Conservation (phyloP, 64 coral and sea anemone genomes). For the Pachyseris speciosa region DNA sequence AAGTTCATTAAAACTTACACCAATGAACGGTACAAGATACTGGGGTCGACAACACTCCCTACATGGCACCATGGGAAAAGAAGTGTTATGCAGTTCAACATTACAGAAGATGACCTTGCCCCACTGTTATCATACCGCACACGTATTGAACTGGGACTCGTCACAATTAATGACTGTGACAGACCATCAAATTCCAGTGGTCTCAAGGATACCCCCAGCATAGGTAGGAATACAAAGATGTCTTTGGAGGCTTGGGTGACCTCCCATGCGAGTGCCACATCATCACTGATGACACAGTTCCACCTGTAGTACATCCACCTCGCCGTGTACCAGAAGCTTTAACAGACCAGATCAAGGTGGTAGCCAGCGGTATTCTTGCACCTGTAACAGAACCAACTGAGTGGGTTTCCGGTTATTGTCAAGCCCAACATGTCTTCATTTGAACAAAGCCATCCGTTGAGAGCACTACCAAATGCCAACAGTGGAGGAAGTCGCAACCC, state of each 20-base stretch:
- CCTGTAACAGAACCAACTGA: background rate
- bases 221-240: conserved; percentile 67
- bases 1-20: conserved; percentile 55
- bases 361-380: background rate
- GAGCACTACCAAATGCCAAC: too few species aligned
- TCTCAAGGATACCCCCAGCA: conserved; percentile 12
- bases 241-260: conserved; percentile 1
- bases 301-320: conserved; percentile 56
- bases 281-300: conserved; percentile 23
- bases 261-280: conserved; percentile 58
- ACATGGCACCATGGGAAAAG: conserved; percentile 21
- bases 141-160: conserved; percentile 57
- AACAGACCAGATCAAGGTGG: background rate
- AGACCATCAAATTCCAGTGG: conserved; percentile 30
- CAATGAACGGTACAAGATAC: conserved; percentile 48
- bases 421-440: too few species aligned
- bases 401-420: background rate
- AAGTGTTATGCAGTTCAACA: conserved; percentile 45
- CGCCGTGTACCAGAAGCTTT: conserved; percentile 60
- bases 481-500: background rate
- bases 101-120: conserved; percentile 53
- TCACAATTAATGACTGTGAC: conserved; percentile 65
- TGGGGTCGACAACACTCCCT: conserved; percentile 24
- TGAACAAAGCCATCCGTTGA: too few species aligned
- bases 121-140: conserved; percentile 50